Evolutionary conservation across 2,888 invertebrate genomes (phyloP).

Genomic region (Chironomus riparius): DNA sequence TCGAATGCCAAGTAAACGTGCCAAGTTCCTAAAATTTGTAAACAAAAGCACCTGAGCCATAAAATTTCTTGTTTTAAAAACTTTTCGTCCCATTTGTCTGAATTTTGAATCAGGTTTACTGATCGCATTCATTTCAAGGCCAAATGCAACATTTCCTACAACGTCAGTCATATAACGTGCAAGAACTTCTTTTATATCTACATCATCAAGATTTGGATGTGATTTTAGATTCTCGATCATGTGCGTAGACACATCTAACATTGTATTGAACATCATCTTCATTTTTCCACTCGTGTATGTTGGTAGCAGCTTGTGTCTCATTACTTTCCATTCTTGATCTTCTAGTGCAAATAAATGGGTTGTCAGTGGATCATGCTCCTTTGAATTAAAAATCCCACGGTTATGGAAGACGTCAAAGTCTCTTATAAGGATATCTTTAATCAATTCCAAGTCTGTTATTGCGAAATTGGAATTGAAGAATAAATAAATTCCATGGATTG

Average conservation of each 20-base stretch:
- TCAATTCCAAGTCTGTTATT: constrained; percentile 35
- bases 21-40: not conserved
- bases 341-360: constrained; percentile 37
- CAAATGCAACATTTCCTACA: constrained; percentile 45
- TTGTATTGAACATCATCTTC: constrained; percentile 40
- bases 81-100: constrained; percentile 30
- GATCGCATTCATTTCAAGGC: constrained; percentile 43
- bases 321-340: constrained; percentile 42
- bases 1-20: constrained; percentile 31
- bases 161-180: constrained; percentile 45
- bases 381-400: constrained; percentile 34
- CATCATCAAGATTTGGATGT: constrained; percentile 29
- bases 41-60: not conserved
- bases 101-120: constrained; percentile 39
- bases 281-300: constrained; percentile 46
- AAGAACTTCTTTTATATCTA: constrained; percentile 42
- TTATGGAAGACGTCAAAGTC: constrained; percentile 40
- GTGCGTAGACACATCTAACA: constrained; percentile 22
- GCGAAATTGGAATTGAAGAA: constrained; percentile 28
- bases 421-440: constrained; percentile 36
- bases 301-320: constrained; percentile 43
- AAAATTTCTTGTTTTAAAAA: constrained; percentile 27
- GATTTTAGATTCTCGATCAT: constrained; percentile 28
- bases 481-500: constrained; percentile 2
- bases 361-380: constrained; percentile 38